Evolutionary conservation across 1,140 invertebrate genomes (phyloP).

Genomic region (Asobara japonica): DNA sequence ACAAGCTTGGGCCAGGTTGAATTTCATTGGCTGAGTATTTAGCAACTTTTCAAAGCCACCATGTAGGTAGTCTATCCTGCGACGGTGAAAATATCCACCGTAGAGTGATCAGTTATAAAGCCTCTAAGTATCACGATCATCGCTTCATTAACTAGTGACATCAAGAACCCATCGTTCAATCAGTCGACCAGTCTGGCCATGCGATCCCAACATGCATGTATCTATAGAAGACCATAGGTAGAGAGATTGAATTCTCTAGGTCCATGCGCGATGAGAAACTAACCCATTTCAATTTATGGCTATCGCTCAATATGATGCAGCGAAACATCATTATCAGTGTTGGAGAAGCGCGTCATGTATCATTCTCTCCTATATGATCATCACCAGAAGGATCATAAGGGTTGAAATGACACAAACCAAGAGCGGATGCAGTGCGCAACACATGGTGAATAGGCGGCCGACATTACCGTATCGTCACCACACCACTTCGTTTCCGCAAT

Average conservation of each 20-base stretch:
- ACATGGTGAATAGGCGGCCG: too few relatives aligned
- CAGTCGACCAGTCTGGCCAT: not conserved
- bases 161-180: constrained; percentile 23
- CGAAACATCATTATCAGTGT: not conserved
- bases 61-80: not conserved
- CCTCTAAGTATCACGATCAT: not conserved
- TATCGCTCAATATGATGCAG: not conserved
- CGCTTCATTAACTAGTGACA: constrained; percentile 13
- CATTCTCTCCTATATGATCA: not conserved
- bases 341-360: not conserved
- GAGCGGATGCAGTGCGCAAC: too few relatives aligned
- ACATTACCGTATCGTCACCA: too few relatives aligned
- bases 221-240: not conserved
- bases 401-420: not conserved
- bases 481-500: too few relatives aligned
- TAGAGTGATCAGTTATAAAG: not conserved
- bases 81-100: not conserved
- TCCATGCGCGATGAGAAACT: not conserved
- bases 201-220: not conserved
- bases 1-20: too few relatives aligned
- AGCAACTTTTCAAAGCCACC: not conserved
- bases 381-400: not conserved
- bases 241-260: not conserved
- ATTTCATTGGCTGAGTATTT: not conserved
- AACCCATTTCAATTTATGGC: not conserved